Evolutionary conservation across 2,113 vertebrate species (phyloP).

Genomic region (Hylia prasina): DNA sequence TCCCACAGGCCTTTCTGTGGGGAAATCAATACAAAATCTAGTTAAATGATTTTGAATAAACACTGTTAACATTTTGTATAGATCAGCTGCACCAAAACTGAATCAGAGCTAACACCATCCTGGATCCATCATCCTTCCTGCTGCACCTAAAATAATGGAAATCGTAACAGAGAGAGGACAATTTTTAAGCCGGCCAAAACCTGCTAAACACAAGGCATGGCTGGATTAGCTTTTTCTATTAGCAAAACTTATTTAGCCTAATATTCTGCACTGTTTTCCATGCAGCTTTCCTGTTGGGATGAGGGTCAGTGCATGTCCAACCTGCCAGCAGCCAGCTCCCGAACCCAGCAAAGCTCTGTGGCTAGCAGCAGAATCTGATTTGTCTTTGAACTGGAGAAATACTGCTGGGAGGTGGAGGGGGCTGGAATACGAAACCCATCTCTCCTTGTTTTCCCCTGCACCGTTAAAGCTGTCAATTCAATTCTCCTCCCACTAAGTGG

Average conservation of each 20-base stretch:
- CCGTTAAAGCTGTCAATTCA: slow-evolving; percentile 60
- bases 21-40: neutral
- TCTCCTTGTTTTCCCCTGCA: slow-evolving; percentile 7
- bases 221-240: neutral
- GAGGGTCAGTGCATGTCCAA: neutral
- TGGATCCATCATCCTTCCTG: neutral
- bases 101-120: neutral
- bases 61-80: neutral
- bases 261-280: neutral
- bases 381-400: neutral
- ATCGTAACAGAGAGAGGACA: neutral
- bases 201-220: neutral
- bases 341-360: neutral
- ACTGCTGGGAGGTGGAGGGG: neutral
- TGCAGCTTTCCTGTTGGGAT: neutral
- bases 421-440: neutral
- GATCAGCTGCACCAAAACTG: neutral
- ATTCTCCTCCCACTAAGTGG: slow-evolving; percentile 76
- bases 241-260: neutral
- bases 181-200: neutral
- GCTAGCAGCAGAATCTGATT: neutral
- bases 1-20: neutral
- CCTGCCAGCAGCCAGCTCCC: neutral
- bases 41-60: neutral
- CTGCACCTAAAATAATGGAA: neutral